Percentiles rank a stretch among this genome's conserved stretches.
Evolutionary conservation across 2,888 invertebrate genomes (phyloP).

Genomic region (Eretmocerus hayati): DNA sequence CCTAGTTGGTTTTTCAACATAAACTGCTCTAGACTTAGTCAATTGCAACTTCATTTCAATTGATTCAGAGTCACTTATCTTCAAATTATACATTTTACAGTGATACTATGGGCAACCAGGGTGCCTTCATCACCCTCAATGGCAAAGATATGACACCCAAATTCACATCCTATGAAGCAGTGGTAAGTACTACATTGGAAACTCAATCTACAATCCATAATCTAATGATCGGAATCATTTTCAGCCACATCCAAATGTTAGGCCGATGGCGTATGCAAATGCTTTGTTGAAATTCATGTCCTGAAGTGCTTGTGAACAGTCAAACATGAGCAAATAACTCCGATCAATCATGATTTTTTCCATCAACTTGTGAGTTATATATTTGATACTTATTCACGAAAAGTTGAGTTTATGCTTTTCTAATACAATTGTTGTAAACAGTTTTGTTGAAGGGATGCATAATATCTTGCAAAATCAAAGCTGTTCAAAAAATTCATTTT

Average conservation of each 20-base stretch:
- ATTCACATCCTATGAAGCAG: conserved; percentile 88
- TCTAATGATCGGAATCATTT: too few species aligned
- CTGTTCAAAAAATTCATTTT: conserved; percentile 18
- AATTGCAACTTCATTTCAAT: too few species aligned
- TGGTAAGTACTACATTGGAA: conserved; percentile 71
- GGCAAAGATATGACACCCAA: conserved; percentile 87
- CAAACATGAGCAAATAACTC: conserved; percentile 26
- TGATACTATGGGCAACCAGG: conserved; percentile 98
- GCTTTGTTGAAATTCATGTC: conserved; percentile 71
- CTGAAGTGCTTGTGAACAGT: conserved; percentile 48
- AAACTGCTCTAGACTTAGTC: too few species aligned
- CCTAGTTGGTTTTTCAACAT: too few species aligned
- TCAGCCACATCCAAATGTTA: conserved; percentile 92
- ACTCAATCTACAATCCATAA: too few species aligned
- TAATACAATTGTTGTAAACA: conserved; percentile 31
- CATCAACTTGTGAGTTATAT: conserved; percentile 42
- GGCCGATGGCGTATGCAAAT: conserved; percentile 96
- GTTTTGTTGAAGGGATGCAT: conserved; percentile 30
- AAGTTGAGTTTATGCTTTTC: conserved; percentile 30
- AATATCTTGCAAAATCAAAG: conserved; percentile 30
- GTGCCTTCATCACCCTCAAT: conserved; percentile 92
- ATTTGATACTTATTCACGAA: conserved; percentile 39
- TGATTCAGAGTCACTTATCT: too few species aligned
- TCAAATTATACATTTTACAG: too few species aligned
- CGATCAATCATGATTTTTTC: conserved; percentile 35